phyloP scores from a whole-genome alignment of 2,797 vertebrate genomes.

The Oreochromis grahami region DNA sequence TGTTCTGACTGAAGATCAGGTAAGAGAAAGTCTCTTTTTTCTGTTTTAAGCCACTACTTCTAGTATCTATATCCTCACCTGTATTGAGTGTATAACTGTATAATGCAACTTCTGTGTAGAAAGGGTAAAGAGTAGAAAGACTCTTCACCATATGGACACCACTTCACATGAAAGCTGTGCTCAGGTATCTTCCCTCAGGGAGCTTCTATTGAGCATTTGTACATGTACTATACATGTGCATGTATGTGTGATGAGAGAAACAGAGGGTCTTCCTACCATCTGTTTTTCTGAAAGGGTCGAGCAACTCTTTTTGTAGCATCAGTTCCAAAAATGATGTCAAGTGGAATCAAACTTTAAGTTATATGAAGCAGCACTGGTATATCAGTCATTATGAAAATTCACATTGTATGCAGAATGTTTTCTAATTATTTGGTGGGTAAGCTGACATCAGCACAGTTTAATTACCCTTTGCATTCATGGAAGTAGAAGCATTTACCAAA shows the following conservation, averaged over 20 bases:
- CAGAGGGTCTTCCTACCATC: conserved; percentile 41
- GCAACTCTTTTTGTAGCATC: conserved; percentile 29
- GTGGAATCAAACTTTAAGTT: background rate
- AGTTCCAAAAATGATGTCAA: conserved; percentile 16
- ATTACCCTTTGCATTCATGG: background rate
- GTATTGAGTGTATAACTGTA: conserved; percentile 7
- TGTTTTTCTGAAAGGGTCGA: conserved; percentile 36
- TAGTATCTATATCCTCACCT: background rate
- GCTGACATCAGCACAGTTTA: background rate
- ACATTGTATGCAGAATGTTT: background rate
- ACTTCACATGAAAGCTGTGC: conserved; percentile 64
- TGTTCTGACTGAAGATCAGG: conserved; percentile 98
- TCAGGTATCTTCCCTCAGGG: conserved; percentile 52
- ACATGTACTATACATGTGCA: conserved; percentile 31
- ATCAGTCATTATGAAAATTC: background rate
- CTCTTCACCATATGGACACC: conserved; percentile 58
- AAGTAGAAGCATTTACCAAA: background rate
- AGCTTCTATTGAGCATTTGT: conserved; percentile 47
- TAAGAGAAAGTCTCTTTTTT: conserved; percentile 59
- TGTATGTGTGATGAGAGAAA: conserved; percentile 60
- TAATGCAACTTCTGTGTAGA: conserved; percentile 2
- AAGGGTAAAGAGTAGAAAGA: background rate
- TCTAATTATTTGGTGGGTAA: background rate
- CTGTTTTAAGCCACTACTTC: background rate
- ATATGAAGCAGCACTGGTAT: background rate